Percentiles rank a stretch among this genome's conserved stretches.
These are phyloP conservation scores for Garrulus glandarius DNA, from an alignment of 2,797 vertebrate species.

Conservation along the genomic window DNA sequence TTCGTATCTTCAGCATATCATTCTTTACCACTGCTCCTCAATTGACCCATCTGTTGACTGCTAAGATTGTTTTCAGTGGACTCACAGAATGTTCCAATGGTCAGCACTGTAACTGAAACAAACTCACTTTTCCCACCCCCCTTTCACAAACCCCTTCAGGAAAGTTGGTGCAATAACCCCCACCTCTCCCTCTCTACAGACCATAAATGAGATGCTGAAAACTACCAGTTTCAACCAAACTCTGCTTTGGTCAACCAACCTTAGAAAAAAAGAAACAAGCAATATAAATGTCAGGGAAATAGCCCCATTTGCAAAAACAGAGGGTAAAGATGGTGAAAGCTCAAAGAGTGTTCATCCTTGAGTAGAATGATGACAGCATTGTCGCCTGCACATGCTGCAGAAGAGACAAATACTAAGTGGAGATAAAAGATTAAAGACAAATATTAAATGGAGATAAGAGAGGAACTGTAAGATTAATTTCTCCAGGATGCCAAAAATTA, in stretches of 20 bases:
- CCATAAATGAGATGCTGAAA: neutral
- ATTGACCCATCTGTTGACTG: neutral
- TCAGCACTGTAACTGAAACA: neutral
- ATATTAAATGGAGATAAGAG: neutral
- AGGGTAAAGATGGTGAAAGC: neutral
- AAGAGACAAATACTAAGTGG: neutral
- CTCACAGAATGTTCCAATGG: neutral
- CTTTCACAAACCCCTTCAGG: neutral
- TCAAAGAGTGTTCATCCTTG: neutral
- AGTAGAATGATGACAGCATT: neutral
- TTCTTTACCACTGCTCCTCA: neutral
- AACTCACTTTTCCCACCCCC: neutral
- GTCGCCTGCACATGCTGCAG: neutral
- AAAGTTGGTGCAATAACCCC: neutral
- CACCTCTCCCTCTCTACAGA: neutral
- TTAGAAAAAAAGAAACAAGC: neutral
- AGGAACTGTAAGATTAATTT: neutral
- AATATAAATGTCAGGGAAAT: neutral
- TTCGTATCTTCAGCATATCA: neutral
- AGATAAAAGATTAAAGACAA: neutral
- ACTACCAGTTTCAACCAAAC: neutral
- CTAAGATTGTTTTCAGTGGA: neutral
- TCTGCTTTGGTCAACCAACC: neutral
- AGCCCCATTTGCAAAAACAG: neutral
- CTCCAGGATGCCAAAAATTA: neutral